Evolutionary conservation across 2,797 vertebrate genomes (phyloP).

Genomic region (Pangasius larnaudii): DNA sequence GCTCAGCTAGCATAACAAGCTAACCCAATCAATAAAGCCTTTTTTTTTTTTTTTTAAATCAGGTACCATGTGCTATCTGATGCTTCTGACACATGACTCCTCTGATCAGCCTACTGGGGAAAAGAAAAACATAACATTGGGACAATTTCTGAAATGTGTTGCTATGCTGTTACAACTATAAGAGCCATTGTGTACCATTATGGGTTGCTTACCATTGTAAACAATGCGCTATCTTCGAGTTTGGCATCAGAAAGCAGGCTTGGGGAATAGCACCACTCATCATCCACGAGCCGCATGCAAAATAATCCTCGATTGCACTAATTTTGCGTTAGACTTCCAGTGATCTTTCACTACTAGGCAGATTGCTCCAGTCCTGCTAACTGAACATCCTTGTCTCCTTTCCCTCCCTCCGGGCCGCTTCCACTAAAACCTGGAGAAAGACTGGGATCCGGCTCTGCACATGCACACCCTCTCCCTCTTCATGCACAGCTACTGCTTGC

Average conservation of each 20-base stretch:
- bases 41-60: background rate
- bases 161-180: background rate
- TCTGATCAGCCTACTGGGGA: background rate
- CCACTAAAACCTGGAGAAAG: slow-evolving; percentile 54
- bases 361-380: slow-evolving; percentile 60
- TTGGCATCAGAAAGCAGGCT: background rate
- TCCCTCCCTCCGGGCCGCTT: slow-evolving; percentile 31
- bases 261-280: background rate
- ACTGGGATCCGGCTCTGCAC: background rate
- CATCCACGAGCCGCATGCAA: background rate
- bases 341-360: slow-evolving; percentile 66
- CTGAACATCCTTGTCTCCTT: slow-evolving; percentile 39
- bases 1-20: slow-evolving; percentile 9
- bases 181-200: background rate
- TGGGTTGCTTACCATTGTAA: slow-evolving; percentile 25
- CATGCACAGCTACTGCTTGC: background rate
- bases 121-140: background rate
- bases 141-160: background rate
- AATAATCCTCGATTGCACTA: slow-evolving; percentile 20
- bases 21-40: slow-evolving; percentile 5
- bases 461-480: background rate
- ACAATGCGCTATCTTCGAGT: slow-evolving; percentile 4
- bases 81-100: background rate
- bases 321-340: slow-evolving; percentile 53
- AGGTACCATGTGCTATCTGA: background rate